phyloP scores from a whole-genome alignment of 1,140 invertebrate species.

The Meloidogyne exigua region DNA sequence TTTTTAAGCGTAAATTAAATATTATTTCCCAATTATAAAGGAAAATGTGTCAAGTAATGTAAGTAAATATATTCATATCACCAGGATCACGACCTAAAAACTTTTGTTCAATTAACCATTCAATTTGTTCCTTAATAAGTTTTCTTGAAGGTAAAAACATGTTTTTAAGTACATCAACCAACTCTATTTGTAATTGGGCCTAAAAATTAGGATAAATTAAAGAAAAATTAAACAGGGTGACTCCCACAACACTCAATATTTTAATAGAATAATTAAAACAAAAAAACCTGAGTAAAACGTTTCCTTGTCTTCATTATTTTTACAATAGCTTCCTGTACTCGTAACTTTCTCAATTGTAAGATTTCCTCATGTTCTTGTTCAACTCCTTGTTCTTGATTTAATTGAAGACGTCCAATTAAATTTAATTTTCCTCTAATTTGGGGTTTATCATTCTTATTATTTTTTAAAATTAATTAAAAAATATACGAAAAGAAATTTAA shows the following conservation, averaged over 20 bases:
- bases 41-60: slow-evolving; percentile 41
- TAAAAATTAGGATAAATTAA: not conserved
- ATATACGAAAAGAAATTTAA: too few relatives aligned
- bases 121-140: slow-evolving; percentile 98
- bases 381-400: slow-evolving; percentile 36
- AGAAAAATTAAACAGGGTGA: not conserved
- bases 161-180: slow-evolving; percentile 95
- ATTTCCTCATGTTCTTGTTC: slow-evolving; percentile 55
- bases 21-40: not conserved
- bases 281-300: slow-evolving; percentile 74
- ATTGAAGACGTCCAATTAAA: slow-evolving; percentile 44
- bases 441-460: slow-evolving; percentile 48
- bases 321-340: slow-evolving; percentile 85
- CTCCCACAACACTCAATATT: too few relatives aligned
- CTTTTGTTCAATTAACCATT: slow-evolving; percentile 98
- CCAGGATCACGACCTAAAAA: slow-evolving; percentile 77
- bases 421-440: slow-evolving; percentile 48
- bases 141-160: slow-evolving; percentile 98
- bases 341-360: slow-evolving; percentile 41
- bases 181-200: slow-evolving; percentile 80
- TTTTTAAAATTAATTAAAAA: slow-evolving; percentile 8
- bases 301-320: slow-evolving; percentile 94
- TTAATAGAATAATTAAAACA: too few relatives aligned
- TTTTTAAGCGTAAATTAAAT: not conserved
- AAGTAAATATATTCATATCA: slow-evolving; percentile 52